Percentiles rank a stretch among this genome's conserved stretches.
These are phyloP conservation scores for Drosophila kepulauana DNA, from an alignment of 1,140 invertebrate genomes.

Conservation along the genomic window DNA sequence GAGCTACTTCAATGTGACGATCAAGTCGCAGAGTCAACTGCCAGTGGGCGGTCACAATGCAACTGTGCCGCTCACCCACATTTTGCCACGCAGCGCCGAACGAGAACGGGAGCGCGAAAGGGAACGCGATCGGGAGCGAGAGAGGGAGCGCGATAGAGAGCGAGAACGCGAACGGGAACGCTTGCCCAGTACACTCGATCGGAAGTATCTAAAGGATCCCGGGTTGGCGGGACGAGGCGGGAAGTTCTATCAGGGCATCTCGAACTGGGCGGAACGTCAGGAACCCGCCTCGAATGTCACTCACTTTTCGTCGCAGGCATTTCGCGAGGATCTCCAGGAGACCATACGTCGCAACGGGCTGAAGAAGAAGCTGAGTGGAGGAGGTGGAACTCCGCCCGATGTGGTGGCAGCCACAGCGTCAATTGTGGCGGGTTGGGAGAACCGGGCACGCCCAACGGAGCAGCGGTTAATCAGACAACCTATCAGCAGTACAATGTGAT, in stretches of 20 bases:
- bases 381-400: constrained; percentile 16
- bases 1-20: constrained; percentile 91
- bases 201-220: constrained; percentile 44
- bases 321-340: constrained; percentile 82
- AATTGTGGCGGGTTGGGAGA: constrained; percentile 32
- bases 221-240: constrained; percentile 46
- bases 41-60: neutral
- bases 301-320: constrained; percentile 80
- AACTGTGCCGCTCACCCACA: constrained; percentile 39
- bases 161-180: constrained; percentile 37
- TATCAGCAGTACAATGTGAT: constrained; percentile 88
- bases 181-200: constrained; percentile 45
- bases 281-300: constrained; percentile 66
- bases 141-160: constrained; percentile 20
- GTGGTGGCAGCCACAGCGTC: constrained; percentile 2
- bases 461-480: constrained; percentile 53
- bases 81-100: constrained; percentile 63
- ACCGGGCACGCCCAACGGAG: too few relatives aligned
- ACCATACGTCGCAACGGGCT: constrained; percentile 74
- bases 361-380: neutral
- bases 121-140: constrained; percentile 17
- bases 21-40: constrained; percentile 88
- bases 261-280: constrained; percentile 91
- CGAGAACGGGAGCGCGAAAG: constrained; percentile 27
- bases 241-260: constrained; percentile 90